Base-by-base conservation (phyloP, 1,140 invertebrate species). In the Pachypeltis micranthus region DNA sequence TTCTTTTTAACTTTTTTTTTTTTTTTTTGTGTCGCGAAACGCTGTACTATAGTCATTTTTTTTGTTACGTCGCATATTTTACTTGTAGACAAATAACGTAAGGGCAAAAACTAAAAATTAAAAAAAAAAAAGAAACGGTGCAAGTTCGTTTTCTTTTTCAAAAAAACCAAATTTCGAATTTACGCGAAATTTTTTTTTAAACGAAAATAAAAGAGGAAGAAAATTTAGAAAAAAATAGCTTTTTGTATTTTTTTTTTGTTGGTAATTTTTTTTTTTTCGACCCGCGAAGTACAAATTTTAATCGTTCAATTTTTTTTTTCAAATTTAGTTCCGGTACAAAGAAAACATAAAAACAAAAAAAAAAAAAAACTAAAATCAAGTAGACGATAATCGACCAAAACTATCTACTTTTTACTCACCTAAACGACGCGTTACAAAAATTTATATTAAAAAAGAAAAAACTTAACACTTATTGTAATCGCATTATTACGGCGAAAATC, bases 381-480 rank as follows among this genome's bases (percentile, higher is more conserved):
- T n/a, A n/a, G n/a, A n/a, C n/a, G n/a, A n/a, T n/a, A n/a, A n/a
- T n/a, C n/a, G n/a, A n/a, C n/a, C n/a, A 21, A 14, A 14, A 21
- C 10, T 10, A 16, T 51, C 23, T 21, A 7, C 16, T 16, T 16
- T 39, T 39, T 10, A 39, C 7, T 16, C 16, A 25, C 25, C n/a
- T 24, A 2, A 25, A 57, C 21, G 26, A 57, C 23, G 26, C 24
- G 19, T 59, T 29, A 14, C 61, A 27, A 34, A 64, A 60, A 64
- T 34, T 39, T 58, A 44, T 58, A 63, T 26, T 57, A 47, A 66
- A 44, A 56, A 24, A 59, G 55, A 59, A 61, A 60, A 28, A 58
- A 65, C 65, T 63, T 65, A 64, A 63, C 64, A 67, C 62, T 16
- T 21, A 51, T 21, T 51, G 47, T 51, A 14, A 10, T 21, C 7